Percentiles rank a stretch among this genome's conserved stretches.
phyloP scores from a whole-genome alignment of 2,888 invertebrate genomes.

The Lithophane ornitopus region DNA sequence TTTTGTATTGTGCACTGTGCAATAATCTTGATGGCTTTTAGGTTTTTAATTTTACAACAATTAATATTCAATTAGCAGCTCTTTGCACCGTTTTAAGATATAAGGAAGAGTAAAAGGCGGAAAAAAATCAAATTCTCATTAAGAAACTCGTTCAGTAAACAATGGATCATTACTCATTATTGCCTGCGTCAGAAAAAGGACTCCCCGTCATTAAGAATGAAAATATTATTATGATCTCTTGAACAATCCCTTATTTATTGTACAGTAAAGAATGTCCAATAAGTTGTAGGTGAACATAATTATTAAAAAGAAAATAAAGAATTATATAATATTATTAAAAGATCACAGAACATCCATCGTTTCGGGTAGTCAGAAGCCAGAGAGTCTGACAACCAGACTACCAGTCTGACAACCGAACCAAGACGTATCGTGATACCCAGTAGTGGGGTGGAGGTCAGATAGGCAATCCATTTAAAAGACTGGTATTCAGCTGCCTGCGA shows the following conservation, averaged over 20 bases:
- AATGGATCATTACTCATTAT: slow-evolving; percentile 35
- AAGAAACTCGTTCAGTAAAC: slow-evolving; percentile 19
- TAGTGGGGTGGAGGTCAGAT: too few relatives aligned
- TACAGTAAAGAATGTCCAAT: not conserved
- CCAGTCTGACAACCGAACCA: too few relatives aligned
- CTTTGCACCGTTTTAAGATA: not conserved
- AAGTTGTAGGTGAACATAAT: not conserved
- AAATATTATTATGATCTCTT: slow-evolving; percentile 10
- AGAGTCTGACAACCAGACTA: not conserved
- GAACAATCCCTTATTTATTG: too few relatives aligned
- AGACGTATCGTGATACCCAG: too few relatives aligned
- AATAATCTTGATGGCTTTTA: too few relatives aligned
- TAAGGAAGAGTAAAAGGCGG: slow-evolving; percentile 6
- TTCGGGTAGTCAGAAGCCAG: not conserved
- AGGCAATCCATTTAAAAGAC: too few relatives aligned
- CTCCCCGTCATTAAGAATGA: not conserved
- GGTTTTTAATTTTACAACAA: not conserved
- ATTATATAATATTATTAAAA: not conserved
- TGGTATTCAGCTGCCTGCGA: not conserved
- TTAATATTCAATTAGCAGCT: slow-evolving; percentile 22
- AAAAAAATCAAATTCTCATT: slow-evolving; percentile 12
- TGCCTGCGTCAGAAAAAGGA: not conserved
- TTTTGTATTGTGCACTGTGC: too few relatives aligned
- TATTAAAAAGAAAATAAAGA: not conserved
- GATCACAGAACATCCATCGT: not conserved